These are phyloP conservation scores for Talpa occidentalis DNA, from an alignment of 2,113 vertebrate species.

Conservation along the genomic window DNA sequence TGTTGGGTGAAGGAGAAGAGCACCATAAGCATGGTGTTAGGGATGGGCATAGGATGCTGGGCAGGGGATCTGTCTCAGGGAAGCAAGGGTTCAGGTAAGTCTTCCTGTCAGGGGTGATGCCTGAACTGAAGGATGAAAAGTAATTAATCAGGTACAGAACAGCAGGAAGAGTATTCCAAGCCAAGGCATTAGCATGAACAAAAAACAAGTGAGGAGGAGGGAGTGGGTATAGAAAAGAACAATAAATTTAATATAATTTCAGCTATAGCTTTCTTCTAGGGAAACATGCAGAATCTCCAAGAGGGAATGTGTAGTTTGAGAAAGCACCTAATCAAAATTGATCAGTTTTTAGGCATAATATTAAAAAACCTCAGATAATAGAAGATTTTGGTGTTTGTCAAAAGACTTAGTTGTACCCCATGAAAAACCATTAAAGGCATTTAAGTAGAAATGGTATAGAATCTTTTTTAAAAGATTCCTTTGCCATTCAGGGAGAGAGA, in stretches of 20 bases:
- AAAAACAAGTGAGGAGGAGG: not conserved
- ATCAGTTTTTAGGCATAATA: constrained; percentile 33
- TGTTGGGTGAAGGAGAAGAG: constrained; percentile 36
- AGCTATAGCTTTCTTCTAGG: constrained; percentile 1
- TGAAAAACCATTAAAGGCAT: constrained; percentile 43
- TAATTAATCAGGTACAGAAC: constrained; percentile 28
- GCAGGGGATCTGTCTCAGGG: not conserved
- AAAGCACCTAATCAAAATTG: constrained; percentile 17
- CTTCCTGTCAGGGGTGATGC: not conserved
- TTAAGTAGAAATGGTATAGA: constrained; percentile 36
- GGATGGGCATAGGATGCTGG: not conserved
- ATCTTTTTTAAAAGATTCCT: not conserved
- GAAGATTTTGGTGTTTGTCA: not conserved
- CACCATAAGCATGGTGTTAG: not conserved
- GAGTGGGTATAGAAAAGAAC: not conserved
- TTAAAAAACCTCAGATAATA: constrained; percentile 32
- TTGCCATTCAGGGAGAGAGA: not conserved
- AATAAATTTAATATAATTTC: constrained; percentile 21
- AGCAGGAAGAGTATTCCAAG: constrained; percentile 29
- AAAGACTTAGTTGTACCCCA: not conserved
- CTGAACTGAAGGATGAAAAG: constrained; percentile 28
- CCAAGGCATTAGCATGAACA: constrained; percentile 23
- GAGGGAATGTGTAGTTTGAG: constrained; percentile 36
- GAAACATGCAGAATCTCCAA: not conserved
- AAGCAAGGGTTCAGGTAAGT: constrained; percentile 37